Conservation (phyloP, 2,888 invertebrate genomes). For the Hypolimnas misippus region DNA sequence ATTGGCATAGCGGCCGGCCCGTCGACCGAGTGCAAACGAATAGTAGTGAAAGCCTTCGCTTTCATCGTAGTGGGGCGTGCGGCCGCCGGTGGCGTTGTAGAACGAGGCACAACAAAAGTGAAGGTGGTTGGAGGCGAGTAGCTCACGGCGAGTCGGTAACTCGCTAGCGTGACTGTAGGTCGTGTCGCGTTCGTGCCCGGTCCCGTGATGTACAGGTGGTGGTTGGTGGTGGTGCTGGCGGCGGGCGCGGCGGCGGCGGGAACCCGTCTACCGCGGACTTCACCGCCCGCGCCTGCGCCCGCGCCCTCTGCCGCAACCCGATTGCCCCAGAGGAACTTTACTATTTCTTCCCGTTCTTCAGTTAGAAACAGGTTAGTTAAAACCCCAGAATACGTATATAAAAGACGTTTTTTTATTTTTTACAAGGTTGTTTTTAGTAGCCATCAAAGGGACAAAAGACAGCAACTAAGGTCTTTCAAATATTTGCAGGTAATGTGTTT, state of each 20-base stretch:
- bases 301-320: constrained; percentile 83
- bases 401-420: background rate
- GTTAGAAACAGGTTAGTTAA: constrained; percentile 77
- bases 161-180: constrained; percentile 65
- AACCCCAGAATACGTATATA: constrained; percentile 11
- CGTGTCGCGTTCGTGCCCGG: constrained; percentile 63
- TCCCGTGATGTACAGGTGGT: constrained; percentile 69
- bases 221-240: constrained; percentile 65
- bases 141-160: constrained; percentile 60
- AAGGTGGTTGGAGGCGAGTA: constrained; percentile 69
- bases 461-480: constrained; percentile 22
- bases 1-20: constrained; percentile 31
- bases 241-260: constrained; percentile 65
- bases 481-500: constrained; percentile 27
- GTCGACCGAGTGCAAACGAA: constrained; percentile 28
- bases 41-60: constrained; percentile 77
- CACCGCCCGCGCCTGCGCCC: constrained; percentile 81
- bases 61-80: constrained; percentile 76
- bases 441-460: constrained; percentile 24
- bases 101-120: constrained; percentile 70
- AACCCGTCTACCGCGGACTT: constrained; percentile 73
- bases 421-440: background rate
- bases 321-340: constrained; percentile 73
- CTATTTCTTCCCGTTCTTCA: constrained; percentile 72
- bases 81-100: constrained; percentile 47